phyloP scores from a whole-genome alignment of 2,888 invertebrate species.

The Scaptomyza polygonia region DNA sequence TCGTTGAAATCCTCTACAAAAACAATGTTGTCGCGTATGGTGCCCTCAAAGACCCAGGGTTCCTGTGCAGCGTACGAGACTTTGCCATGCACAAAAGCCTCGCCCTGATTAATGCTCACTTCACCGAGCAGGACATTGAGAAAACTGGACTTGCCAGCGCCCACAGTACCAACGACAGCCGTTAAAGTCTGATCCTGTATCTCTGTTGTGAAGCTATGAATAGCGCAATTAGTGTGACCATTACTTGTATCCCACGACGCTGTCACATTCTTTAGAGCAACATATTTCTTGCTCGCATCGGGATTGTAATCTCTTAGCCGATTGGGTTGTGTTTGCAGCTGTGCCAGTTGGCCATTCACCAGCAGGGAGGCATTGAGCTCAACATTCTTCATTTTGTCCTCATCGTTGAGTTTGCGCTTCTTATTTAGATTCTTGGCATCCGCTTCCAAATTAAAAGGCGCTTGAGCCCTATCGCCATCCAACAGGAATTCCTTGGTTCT shows the following conservation, averaged over 20 bases:
- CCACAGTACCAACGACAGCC: conserved; percentile 90
- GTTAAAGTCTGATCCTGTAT: conserved; percentile 74
- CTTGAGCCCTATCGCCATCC: conserved; percentile 73
- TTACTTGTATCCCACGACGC: conserved; percentile 85
- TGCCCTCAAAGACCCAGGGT: conserved; percentile 92
- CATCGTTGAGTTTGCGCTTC: conserved; percentile 44
- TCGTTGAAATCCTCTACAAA: conserved; percentile 91
- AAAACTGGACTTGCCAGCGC: conserved; percentile 90
- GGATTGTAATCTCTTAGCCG: conserved; percentile 61
- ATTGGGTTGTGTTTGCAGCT: conserved; percentile 17
- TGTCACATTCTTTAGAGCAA: conserved; percentile 84
- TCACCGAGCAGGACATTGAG: conserved; percentile 91
- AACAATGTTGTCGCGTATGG: conserved; percentile 95
- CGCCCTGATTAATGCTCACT: conserved; percentile 87
- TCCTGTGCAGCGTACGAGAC: conserved; percentile 92
- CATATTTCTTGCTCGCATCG: conserved; percentile 69
- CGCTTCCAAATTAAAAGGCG: conserved; percentile 72
- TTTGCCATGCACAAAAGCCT: conserved; percentile 86
- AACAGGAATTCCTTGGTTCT: conserved; percentile 89
- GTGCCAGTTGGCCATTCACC: conserved; percentile 33
- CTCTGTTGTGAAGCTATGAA: conserved; percentile 85
- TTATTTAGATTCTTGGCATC: conserved; percentile 80
- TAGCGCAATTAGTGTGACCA: conserved; percentile 69
- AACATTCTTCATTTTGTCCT: conserved; percentile 50
- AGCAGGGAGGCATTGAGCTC: conserved; percentile 53